These are phyloP conservation scores for Himalopsyche kuldschensis DNA, from an alignment of 2,888 invertebrate genomes.

Conservation along the genomic window DNA sequence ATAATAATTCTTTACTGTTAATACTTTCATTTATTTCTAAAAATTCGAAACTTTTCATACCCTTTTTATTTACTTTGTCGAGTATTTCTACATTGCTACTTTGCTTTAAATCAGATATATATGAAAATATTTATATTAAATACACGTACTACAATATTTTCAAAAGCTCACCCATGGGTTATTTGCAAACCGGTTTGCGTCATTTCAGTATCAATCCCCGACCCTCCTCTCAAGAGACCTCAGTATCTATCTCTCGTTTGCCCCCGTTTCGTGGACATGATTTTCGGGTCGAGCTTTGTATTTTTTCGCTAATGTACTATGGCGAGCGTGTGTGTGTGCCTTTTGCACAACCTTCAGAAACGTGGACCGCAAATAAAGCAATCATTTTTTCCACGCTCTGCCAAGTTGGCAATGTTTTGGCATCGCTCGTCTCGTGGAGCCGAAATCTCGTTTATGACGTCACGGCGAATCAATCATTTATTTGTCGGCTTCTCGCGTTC, in stretches of 20 bases:
- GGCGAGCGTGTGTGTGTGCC: not conserved
- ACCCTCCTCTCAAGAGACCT: not conserved
- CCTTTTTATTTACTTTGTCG: too few species aligned
- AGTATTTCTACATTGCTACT: too few species aligned
- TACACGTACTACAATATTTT: too few species aligned
- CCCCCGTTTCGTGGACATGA: not conserved
- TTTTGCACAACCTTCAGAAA: not conserved
- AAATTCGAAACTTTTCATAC: too few species aligned
- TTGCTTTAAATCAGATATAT: too few species aligned
- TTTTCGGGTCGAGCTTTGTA: not conserved
- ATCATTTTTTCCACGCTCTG: slow-evolving; percentile 1
- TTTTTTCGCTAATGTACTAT: not conserved
- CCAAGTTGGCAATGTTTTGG: not conserved
- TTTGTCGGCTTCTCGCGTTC: not conserved
- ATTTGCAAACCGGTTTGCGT: not conserved
- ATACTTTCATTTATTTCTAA: too few species aligned
- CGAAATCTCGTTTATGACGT: not conserved
- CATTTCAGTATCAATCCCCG: not conserved
- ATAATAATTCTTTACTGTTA: too few species aligned
- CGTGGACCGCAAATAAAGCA: slow-evolving; percentile 6
- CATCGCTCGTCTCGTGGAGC: not conserved
- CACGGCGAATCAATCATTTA: not conserved
- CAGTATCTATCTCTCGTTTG: not conserved
- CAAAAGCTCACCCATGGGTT: not conserved
- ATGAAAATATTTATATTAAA: too few species aligned